Base-by-base conservation (phyloP, 2,113 vertebrate genomes). In the Uropsilus gracilis region DNA sequence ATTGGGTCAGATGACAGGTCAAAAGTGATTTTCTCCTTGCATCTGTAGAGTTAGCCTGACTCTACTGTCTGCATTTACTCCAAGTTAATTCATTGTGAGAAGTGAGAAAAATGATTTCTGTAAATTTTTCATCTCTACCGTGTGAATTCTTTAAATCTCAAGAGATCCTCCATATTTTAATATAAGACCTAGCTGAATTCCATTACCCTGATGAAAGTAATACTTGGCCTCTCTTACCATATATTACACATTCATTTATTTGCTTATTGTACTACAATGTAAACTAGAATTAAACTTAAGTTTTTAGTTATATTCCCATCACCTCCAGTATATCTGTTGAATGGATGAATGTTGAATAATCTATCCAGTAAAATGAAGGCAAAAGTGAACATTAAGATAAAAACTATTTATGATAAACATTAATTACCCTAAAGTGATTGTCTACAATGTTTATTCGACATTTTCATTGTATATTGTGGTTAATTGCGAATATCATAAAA, bases 301-400 rank as follows among this genome's bases (percentile, higher is more conserved):
- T n/a, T 89, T 26, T 24, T 12, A 28, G 28, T 55, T 86, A 1
- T 91, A 68, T 80, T 88, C 16, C 26, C 34, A 57, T 24, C 91
- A 24, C 53, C 34, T 78, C 57, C 39, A 95, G 55, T 5, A 73
- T 78, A 90, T 24, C 8, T 87, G 26, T 94, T 86, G 48, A 86
- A 72, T 73, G 37, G 89, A 77, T 89, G 11, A 68, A 95, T 86
- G 37, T 64, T 91, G 53, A 92, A 39, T 89, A 81, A 73, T 92
- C 34, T 32, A 16, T 87, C 20, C 72, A 91, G 73, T 86, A 80
- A 94, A 86, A 66, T 86, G 78, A 75, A 90, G 32, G 16, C 61
- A 37, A 46, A 69, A 59, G 42, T 94, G 30, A 89, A 96, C 86
- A 95, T 17, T n/a, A 77, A 94, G 48, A 57, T 37, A 92, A 28